Percentiles rank a stretch among this genome's conserved stretches.
Evolutionary conservation across 2,797 vertebrate species (phyloP).

Genomic region (Sternarchorhynchus goeldii): DNA sequence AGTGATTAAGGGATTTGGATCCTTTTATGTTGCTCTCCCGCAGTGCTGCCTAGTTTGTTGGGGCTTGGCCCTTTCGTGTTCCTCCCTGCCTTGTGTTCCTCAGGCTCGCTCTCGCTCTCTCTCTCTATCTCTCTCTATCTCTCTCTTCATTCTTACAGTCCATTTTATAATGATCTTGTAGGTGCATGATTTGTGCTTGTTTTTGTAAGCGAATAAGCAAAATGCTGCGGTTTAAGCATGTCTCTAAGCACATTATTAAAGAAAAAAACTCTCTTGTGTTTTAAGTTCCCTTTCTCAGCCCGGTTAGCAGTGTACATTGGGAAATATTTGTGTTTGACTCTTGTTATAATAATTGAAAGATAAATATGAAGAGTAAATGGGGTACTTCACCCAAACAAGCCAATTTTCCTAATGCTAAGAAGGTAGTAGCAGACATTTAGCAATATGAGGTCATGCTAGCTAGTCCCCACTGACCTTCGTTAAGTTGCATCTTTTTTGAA

Average conservation of each 20-base stretch:
- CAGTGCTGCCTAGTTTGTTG: conserved; percentile 44
- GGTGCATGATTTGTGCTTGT: neutral
- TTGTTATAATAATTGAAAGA: too few relatives aligned
- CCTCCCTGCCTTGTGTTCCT: neutral
- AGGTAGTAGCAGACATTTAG: neutral
- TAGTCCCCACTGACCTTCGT: neutral
- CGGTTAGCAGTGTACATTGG: too few relatives aligned
- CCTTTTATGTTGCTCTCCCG: conserved; percentile 48
- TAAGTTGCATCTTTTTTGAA: conserved; percentile 18
- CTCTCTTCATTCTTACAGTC: conserved; percentile 43
- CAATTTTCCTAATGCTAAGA: neutral
- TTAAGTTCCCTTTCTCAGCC: too few relatives aligned
- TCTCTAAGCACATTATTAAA: too few relatives aligned
- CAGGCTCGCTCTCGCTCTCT: too few relatives aligned
- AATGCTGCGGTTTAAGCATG: too few relatives aligned
- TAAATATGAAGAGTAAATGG: too few relatives aligned
- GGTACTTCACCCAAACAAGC: too few relatives aligned
- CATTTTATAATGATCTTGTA: conserved; percentile 12
- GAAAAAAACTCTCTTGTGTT: too few relatives aligned
- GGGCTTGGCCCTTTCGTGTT: conserved; percentile 23
- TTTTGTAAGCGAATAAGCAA: neutral
- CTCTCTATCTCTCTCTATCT: neutral
- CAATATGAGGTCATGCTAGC: neutral
- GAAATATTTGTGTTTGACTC: too few relatives aligned
- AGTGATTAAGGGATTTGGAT: conserved; percentile 54